Conservation (phyloP, 2,797 vertebrate species). For the Macropus fuliginosus region DNA sequence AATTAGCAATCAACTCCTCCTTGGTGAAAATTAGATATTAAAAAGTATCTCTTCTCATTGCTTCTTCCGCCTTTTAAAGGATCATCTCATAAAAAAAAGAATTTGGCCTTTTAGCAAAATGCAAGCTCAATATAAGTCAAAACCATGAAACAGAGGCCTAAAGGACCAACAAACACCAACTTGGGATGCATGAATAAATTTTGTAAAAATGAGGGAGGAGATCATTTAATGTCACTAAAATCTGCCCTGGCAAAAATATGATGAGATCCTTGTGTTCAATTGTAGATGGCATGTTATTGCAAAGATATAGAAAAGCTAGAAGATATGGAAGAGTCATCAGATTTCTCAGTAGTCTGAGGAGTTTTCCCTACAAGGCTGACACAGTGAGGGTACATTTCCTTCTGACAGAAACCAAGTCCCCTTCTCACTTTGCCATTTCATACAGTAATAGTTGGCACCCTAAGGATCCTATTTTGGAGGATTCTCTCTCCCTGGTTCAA, state of each 20-base stretch:
- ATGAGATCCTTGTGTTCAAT: background rate
- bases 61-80: background rate
- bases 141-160: background rate
- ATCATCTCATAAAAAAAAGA: no score
- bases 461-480: background rate
- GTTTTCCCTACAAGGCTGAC: background rate
- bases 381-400: no score
- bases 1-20: background rate
- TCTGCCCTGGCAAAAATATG: background rate
- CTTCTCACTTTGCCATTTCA: background rate
- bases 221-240: background rate
- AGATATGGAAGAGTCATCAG: background rate
- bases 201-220: background rate
- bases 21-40: background rate
- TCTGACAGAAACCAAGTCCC: background rate
- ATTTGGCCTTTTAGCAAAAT: no score
- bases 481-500: background rate
- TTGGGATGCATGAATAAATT: background rate
- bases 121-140: background rate
- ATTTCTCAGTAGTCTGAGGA: background rate
- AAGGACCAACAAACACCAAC: background rate
- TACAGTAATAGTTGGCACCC: background rate
- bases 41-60: background rate
- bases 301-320: background rate
- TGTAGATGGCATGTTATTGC: background rate